Base-by-base conservation (phyloP, 1,140 invertebrate species). In the Drosophila lacertosa region DNA sequence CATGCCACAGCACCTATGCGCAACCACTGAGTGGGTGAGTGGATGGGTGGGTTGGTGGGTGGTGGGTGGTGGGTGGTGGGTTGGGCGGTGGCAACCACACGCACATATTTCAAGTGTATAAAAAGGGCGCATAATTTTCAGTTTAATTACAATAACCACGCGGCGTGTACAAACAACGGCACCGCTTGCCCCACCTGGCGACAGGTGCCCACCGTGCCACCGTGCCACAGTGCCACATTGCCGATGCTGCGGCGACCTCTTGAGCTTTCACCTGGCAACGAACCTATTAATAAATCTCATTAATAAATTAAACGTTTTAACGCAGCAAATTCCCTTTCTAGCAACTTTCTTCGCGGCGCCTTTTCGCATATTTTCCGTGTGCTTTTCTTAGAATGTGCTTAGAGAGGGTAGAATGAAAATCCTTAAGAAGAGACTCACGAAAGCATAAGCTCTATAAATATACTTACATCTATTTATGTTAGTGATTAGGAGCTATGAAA, bases 211-310 rank as follows among this genome's bases (percentile, higher is more conserved):
- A 40, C 7, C 2, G 16, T n/a, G 7, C 4, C 13, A 40, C n/a
- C n/a, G 7, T 39, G 13, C 0, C 11, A 7, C 4, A 39, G 33
- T 42, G 16, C 9, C 10, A 2, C 37, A 35, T 3, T 35, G 33
- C 10, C 13, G 33, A 4, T 37, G 35, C 4, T 13, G n/a, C 33
- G 15, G 22, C 48, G 47, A 60, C 77, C 67, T 72, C 62, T 51
- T 64, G 53, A 72, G 62, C 66, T 80, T 79, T 86, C 72, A 83
- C 81, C 81, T 83, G 77, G 53, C 79, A 47, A 45, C 29, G 53
- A n/a, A 54, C 84, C 81, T 88, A 86, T 88, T 77, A 88, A 86
- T 86, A 86, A 86, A 86, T 88, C 82, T 82, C 82, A 86, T 86
- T 86, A 86, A 86, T 86, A 86, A 88, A 86, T 86, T 86, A 78